Evolutionary conservation across 2,888 invertebrate species (phyloP), one percentile per base, ranked within the genome.

Genomic region (Ethmia dodecea): DNA sequence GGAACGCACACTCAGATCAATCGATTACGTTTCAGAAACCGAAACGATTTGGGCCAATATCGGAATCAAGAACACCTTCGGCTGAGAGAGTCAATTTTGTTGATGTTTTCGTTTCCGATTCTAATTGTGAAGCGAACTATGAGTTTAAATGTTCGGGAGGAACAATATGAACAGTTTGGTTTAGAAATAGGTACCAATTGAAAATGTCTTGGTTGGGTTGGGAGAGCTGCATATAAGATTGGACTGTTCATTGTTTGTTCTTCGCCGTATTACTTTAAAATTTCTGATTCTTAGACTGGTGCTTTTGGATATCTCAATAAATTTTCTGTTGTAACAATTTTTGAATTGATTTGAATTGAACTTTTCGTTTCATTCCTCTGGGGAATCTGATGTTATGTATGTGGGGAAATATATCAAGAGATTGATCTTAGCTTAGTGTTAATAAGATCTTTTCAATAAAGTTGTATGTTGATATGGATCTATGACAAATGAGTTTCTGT

Each of bases 1-100:
- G 78, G 79, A 83, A 83, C 83, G 84, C 83, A 81, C 83, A 83
- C 84, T 84, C 84, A 79, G 80, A 86, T 86, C 79, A 86, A 84
- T 86, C 80, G 83, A 79, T 86, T 81, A 84, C 69, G 80, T 79
- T 81, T 79, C 69, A 57, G 71, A 75, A 50, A 70, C 57, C 50
- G 60, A 44, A 48, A 46, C 42, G 45, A 43, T 49, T 49, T 38
- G 43, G 62, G 59, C 56, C 53, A 46, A 55, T 43, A 46, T 46
- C 55, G 62, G 61, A 58, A 68, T 69, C 65, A 62, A 67, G 62
- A 68, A 64, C 68, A 65, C 68, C 60, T 60, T 62, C 52, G 37
- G 42, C 45, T 39, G 30, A 40, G 38, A 26, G 11, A 26, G 36
- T 3, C 31, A 47, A 46, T 55, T 54, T 55, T 47, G 31, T 35